Conservation (phyloP, 2,113 vertebrate species). For the Bothrops jararaca region DNA sequence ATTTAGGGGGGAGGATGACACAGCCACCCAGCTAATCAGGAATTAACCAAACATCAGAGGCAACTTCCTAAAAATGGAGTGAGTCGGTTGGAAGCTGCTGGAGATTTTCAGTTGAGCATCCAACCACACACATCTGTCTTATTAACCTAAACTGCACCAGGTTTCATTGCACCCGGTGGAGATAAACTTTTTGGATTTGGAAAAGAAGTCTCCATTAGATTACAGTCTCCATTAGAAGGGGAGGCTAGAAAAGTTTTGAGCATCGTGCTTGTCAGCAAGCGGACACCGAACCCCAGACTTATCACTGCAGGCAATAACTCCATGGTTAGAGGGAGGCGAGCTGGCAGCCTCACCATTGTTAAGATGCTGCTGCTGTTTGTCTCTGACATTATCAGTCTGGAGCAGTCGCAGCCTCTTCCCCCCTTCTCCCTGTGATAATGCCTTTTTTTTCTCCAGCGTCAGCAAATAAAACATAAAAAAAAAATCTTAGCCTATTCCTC, state of each 20-base stretch:
- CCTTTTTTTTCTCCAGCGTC: slow-evolving; percentile 45
- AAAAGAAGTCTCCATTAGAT: background rate
- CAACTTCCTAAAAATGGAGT: background rate
- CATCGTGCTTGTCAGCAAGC: background rate
- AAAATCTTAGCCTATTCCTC: slow-evolving; percentile 20
- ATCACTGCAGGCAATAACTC: background rate
- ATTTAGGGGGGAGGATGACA: too few relatives aligned
- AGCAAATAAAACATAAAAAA: slow-evolving; percentile 48
- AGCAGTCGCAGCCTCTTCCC: slow-evolving; percentile 33
- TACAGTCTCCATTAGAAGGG: background rate
- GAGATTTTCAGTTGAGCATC: background rate
- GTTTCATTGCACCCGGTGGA: background rate
- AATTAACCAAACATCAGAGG: background rate
- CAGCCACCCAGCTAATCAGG: background rate
- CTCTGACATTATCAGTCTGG: slow-evolving; percentile 40
- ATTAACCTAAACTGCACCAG: background rate
- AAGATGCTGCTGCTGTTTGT: slow-evolving; percentile 15
- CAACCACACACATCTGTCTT: background rate
- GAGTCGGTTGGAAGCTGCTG: background rate
- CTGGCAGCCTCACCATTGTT: background rate
- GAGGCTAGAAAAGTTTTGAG: background rate
- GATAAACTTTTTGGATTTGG: background rate
- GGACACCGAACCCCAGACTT: background rate
- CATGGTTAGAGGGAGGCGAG: background rate
- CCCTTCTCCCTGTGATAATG: slow-evolving; percentile 40